phyloP scores from a whole-genome alignment of 2,888 invertebrate genomes.

The Leptinotarsa juncta region DNA sequence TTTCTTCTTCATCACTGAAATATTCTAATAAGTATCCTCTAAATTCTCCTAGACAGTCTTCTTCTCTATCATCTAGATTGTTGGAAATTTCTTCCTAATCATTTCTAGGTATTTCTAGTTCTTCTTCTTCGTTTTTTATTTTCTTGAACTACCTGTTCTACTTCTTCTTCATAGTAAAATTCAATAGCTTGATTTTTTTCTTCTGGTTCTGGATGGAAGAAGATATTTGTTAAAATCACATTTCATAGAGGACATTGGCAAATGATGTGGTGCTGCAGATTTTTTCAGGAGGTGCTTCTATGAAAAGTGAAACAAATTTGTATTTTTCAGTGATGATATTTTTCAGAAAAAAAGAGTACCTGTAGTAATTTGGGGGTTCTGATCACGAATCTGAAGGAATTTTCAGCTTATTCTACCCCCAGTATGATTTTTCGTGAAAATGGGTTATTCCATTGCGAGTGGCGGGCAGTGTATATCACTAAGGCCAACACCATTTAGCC shows the following conservation, averaged over 20 bases:
- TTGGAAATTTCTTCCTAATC: neutral
- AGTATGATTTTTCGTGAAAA: too few species aligned
- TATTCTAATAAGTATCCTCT: neutral
- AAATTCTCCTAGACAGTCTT: neutral
- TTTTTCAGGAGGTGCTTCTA: too few species aligned
- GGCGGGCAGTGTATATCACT: too few species aligned
- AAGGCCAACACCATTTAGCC: too few species aligned
- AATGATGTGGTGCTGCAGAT: too few species aligned
- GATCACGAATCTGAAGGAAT: too few species aligned
- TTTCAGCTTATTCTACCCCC: too few species aligned
- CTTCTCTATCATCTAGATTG: neutral
- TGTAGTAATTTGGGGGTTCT: too few species aligned
- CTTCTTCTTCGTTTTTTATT: neutral
- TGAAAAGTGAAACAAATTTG: neutral
- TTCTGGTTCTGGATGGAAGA: neutral
- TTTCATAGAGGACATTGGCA: neutral
- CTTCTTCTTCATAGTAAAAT: neutral
- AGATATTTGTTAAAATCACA: neutral
- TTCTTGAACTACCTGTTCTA: neutral
- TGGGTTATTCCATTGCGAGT: too few species aligned
- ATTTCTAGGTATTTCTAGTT: neutral
- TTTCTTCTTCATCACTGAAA: slow-evolving; percentile 12
- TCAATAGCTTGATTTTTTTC: neutral
- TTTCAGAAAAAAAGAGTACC: too few species aligned
- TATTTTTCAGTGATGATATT: neutral